These are phyloP conservation scores for Enhydra lutris DNA, from an alignment of 2,113 vertebrate species.

Conservation along the genomic window DNA sequence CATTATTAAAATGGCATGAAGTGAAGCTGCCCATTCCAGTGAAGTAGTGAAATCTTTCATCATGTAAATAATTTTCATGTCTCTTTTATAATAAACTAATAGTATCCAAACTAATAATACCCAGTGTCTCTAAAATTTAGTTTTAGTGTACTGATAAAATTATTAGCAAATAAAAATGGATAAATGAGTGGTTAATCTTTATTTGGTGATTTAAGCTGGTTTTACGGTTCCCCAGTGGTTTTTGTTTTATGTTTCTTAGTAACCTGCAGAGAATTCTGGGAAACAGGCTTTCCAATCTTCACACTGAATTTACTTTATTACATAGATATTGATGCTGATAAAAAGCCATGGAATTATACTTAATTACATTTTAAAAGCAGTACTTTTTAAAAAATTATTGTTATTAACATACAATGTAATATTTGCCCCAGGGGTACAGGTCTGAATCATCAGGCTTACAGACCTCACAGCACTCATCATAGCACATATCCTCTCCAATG, in stretches of 20 bases:
- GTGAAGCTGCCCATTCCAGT: too few species aligned
- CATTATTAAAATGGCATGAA: too few species aligned
- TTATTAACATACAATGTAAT: too few species aligned
- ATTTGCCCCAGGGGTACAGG: too few species aligned
- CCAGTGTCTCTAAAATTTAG: slow-evolving; percentile 72
- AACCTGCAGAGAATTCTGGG: neutral
- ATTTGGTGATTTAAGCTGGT: slow-evolving; percentile 35
- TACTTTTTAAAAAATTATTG: too few species aligned
- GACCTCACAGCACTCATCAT: too few species aligned
- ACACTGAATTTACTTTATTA: neutral
- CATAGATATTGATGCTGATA: neutral
- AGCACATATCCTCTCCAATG: too few species aligned
- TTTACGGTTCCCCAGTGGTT: neutral
- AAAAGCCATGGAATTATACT: neutral
- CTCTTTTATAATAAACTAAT: slow-evolving; percentile 75
- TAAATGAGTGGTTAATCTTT: slow-evolving; percentile 38
- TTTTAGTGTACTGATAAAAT: slow-evolving; percentile 75
- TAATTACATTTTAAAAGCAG: neutral
- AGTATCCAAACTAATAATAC: slow-evolving; percentile 56
- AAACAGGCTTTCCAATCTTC: neutral
- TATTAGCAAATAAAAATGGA: slow-evolving; percentile 80
- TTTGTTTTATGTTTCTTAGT: neutral
- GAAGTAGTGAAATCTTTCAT: too few species aligned
- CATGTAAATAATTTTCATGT: too few species aligned
- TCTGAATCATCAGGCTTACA: too few species aligned